Base-by-base conservation (phyloP, 2,113 vertebrate species). In the Prunella fulvescens region DNA sequence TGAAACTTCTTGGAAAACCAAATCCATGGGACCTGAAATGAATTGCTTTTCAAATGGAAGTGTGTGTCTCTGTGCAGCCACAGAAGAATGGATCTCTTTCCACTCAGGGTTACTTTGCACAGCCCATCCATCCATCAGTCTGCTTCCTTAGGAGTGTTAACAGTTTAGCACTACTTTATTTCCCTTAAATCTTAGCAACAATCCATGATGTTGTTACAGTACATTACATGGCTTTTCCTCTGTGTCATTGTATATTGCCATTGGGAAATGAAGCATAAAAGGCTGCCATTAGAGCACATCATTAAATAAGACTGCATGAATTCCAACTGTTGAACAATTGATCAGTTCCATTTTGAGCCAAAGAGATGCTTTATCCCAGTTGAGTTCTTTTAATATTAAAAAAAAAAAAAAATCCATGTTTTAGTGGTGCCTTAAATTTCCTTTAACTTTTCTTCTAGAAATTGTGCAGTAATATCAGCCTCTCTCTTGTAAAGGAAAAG, bases 211-310 rank as follows among this genome's bases (percentile, higher is more conserved):
- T 50, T 88, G 87, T 86, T 94, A 47, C 60, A 86, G 82, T 71
- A 76, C 81, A 70, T 86, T 95, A 70, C 54, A 25, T 88, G 74
- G 50, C 71, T 91, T 90, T 93, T 88, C 74, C 81, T 91, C 85
- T 96, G 74, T 90, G 92, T 86, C 60, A 48, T 62, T 7, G 3
- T 83, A 17, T 90, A 88, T 78, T 94, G 76, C 93, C 47, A n/a
- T 56, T 93, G 85, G 92, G 93, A 93, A 96, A 93, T 90, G 90
- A 86, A 90, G 85, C 71, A 90, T 81, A 60, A 92, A 94, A 80
- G 64, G 64, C 56, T 88, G 64, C 85, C 60, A 92, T 93, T 96
- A 88, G 67, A 95, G 67, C 51, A 81, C 79, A 73, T 86, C 67
- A 73, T 88, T 95, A 96, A 95, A 88, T 93, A 95, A 88, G 48